phyloP scores from a whole-genome alignment of 2,797 vertebrate species.

The Hypotaenidia okinawae region DNA sequence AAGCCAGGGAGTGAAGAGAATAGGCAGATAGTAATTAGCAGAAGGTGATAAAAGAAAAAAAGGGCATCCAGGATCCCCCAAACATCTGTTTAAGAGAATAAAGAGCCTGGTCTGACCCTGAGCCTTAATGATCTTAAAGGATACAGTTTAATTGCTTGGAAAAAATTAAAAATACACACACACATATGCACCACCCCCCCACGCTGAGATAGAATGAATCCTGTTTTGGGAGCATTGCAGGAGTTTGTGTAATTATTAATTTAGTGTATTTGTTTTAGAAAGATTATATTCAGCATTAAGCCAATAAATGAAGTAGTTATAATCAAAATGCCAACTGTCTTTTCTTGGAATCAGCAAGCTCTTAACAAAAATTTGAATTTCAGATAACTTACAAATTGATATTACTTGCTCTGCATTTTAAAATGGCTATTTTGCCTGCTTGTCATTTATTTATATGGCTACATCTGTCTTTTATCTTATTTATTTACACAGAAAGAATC shows the following conservation, averaged over 20 bases:
- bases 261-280: slow-evolving; percentile 49
- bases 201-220: not conserved
- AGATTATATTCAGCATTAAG: slow-evolving; percentile 7
- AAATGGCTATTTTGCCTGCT: slow-evolving; percentile 12
- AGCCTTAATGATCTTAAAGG: slow-evolving; percentile 65
- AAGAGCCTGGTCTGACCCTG: slow-evolving; percentile 58
- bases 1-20: slow-evolving; percentile 61
- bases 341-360: slow-evolving; percentile 32
- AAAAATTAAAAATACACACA: not conserved
- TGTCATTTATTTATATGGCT: not conserved
- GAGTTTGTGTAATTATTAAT: slow-evolving; percentile 42
- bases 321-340: slow-evolving; percentile 47
- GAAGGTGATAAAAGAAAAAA: slow-evolving; percentile 66
- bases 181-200: no score
- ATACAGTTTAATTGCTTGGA: slow-evolving; percentile 65
- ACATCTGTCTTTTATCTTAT: not conserved
- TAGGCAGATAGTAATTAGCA: slow-evolving; percentile 75
- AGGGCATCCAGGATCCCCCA: slow-evolving; percentile 53
- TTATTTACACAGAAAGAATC: not conserved
- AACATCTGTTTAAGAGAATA: slow-evolving; percentile 75
- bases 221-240: not conserved
- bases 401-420: slow-evolving; percentile 31
- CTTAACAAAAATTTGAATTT: slow-evolving; percentile 50
- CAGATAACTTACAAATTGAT: slow-evolving; percentile 34
- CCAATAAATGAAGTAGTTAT: slow-evolving; percentile 22